Percentiles rank a stretch among this genome's conserved stretches.
Conservation (phyloP, 2,888 invertebrate genomes). For the Brachyptera putata region DNA sequence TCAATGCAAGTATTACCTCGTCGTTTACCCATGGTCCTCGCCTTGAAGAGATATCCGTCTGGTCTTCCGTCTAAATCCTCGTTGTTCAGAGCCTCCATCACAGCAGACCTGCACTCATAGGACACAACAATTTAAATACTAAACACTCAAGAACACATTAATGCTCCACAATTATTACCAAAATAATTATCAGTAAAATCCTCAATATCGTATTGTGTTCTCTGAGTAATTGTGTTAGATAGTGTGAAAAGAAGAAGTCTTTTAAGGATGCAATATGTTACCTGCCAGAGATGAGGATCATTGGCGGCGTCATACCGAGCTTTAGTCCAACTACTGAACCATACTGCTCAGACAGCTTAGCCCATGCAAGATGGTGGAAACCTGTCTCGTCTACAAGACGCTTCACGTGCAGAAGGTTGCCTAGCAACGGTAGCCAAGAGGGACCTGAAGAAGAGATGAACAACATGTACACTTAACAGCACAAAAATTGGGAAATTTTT, state of each 20-base stretch:
- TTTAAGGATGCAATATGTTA: too few species aligned
- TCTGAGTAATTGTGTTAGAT: too few species aligned
- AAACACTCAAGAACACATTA: too few species aligned
- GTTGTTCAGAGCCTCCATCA: slow-evolving; percentile 51
- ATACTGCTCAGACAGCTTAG: slow-evolving; percentile 57
- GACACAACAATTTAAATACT: not conserved
- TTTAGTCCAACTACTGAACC: slow-evolving; percentile 65
- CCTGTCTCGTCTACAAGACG: slow-evolving; percentile 42
- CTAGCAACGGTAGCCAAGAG: slow-evolving; percentile 26
- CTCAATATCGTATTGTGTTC: too few species aligned
- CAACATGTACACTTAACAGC: too few species aligned
- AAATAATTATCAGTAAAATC: too few species aligned
- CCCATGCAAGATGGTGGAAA: slow-evolving; percentile 64
- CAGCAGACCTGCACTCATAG: slow-evolving; percentile 50
- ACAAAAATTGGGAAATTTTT: too few species aligned
- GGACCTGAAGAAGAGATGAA: slow-evolving; percentile 23
- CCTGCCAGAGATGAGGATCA: slow-evolving; percentile 63
- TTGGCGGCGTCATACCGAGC: slow-evolving; percentile 65
- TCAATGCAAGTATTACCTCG: too few species aligned
- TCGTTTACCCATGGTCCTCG: slow-evolving; percentile 59
- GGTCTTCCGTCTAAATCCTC: slow-evolving; percentile 63
- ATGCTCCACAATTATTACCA: too few species aligned
- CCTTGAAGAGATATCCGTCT: slow-evolving; percentile 57
- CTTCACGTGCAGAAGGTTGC: slow-evolving; percentile 23
- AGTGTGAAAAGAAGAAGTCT: too few species aligned